A percentile compares a stretch with the other conserved stretches of the same genome.
Conservation (phyloP, 2,888 invertebrate species). For the Philereme vetulata region DNA sequence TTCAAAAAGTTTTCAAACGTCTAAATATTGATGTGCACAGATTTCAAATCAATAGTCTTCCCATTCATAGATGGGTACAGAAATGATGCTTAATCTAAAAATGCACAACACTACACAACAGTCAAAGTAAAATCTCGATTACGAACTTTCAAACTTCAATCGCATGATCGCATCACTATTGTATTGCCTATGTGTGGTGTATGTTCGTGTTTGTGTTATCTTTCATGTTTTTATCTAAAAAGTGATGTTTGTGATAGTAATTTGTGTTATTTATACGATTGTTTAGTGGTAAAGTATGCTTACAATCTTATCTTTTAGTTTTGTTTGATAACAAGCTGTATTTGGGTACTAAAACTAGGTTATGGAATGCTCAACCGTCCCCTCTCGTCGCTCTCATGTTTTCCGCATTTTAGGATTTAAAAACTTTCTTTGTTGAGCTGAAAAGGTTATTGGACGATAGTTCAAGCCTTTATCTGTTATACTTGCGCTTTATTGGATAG, state of each 20-base stretch:
- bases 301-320: constrained; percentile 67
- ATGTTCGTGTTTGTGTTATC: constrained; percentile 73
- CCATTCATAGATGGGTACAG: constrained; percentile 9
- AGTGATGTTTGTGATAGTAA: constrained; percentile 74
- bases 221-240: constrained; percentile 82
- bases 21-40: no score
- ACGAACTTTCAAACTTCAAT: constrained; percentile 10
- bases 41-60: no score
- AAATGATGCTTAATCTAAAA: constrained; percentile 16
- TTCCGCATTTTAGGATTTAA: constrained; percentile 66
- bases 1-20: no score
- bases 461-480: constrained; percentile 2
- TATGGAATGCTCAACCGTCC: constrained; percentile 59
- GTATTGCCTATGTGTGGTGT: constrained; percentile 62
- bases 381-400: constrained; percentile 62
- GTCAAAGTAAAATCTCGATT: constrained; percentile 41
- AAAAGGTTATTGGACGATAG: constrained; percentile 42
- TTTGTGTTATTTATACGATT: constrained; percentile 67
- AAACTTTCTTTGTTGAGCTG: constrained; percentile 42
- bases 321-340: constrained; percentile 54
- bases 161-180: constrained; percentile 56
- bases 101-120: constrained; percentile 39
- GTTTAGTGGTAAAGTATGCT: constrained; percentile 74
- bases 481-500: constrained; percentile 2
- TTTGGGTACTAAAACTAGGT: constrained; percentile 66